Evolutionary conservation across 2,888 invertebrate genomes (phyloP).

Genomic region (Eupsilia transversa): DNA sequence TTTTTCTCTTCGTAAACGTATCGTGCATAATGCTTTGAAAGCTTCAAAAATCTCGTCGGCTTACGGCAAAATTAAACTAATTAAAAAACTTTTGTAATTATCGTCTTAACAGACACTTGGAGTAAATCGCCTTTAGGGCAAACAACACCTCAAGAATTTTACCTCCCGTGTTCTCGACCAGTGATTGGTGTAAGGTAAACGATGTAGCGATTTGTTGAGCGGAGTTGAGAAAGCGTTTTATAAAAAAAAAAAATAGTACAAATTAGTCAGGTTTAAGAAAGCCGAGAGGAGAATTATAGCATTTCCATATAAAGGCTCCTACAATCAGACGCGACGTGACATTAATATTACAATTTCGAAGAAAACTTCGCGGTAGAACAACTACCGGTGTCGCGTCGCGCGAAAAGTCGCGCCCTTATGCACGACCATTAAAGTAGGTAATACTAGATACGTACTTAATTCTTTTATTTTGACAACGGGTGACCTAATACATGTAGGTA

Average conservation of each 20-base stretch:
- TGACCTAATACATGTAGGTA: too few relatives aligned
- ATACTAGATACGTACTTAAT: too few relatives aligned
- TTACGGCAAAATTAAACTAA: conserved; percentile 89
- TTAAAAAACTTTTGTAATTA: conserved; percentile 91
- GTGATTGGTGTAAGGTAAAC: conserved; percentile 49
- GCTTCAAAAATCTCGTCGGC: conserved; percentile 86
- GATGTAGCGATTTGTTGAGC: conserved; percentile 33
- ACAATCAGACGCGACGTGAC: too few relatives aligned
- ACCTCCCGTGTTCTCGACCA: conserved; percentile 74
- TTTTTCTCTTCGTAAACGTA: conserved; percentile 62
- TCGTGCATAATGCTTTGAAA: conserved; percentile 75
- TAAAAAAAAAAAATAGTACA: too few relatives aligned
- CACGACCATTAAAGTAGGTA: too few relatives aligned
- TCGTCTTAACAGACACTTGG: conserved; percentile 89
- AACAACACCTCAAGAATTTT: conserved; percentile 89
- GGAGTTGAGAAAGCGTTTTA: neutral
- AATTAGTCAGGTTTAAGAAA: neutral
- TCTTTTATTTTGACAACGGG: too few relatives aligned
- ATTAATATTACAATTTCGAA: too few relatives aligned
- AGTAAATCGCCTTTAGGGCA: conserved; percentile 89
- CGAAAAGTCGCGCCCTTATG: too few relatives aligned
- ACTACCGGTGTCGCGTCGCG: too few relatives aligned
- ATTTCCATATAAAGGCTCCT: too few relatives aligned
- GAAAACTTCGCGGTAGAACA: too few relatives aligned
- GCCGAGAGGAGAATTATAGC: neutral